Conservation (phyloP, 2,888 invertebrate genomes). For the Smittia aterrima region DNA sequence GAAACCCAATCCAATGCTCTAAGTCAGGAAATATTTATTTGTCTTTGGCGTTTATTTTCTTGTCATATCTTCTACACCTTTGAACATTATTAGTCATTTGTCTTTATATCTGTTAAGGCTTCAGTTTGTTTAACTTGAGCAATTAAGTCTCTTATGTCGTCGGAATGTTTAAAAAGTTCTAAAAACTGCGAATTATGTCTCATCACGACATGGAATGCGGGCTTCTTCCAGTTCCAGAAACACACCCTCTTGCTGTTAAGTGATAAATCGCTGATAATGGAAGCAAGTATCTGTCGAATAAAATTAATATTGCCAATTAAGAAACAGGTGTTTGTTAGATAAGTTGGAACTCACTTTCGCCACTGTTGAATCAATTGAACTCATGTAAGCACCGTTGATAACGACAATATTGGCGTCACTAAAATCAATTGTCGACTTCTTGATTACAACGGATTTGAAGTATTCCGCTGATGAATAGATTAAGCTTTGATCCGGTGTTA, state of each 20-base stretch:
- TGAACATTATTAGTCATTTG: background rate
- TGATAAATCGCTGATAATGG: slow-evolving; percentile 57
- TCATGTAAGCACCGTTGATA: slow-evolving; percentile 67
- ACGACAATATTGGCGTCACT: slow-evolving; percentile 64
- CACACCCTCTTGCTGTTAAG: slow-evolving; percentile 55
- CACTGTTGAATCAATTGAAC: slow-evolving; percentile 62
- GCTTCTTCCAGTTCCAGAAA: slow-evolving; percentile 57
- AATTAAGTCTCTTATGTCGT: background rate
- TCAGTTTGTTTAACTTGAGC: background rate
- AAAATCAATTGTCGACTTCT: slow-evolving; percentile 65
- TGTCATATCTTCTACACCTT: no score
- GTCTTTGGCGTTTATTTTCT: no score
- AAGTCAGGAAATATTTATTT: no score
- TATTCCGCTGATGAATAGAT: slow-evolving; percentile 80
- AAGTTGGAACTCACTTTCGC: slow-evolving; percentile 57
- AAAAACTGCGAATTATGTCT: background rate
- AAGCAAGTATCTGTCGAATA: slow-evolving; percentile 56
- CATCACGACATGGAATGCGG: slow-evolving; percentile 43
- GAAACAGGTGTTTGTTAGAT: background rate
- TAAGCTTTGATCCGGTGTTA: slow-evolving; percentile 68
- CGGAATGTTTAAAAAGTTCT: background rate
- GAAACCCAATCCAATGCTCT: no score
- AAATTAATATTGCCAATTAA: background rate
- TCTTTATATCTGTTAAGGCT: background rate
- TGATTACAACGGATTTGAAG: slow-evolving; percentile 64